A percentile compares a stretch with the other conserved stretches of the same genome.
Evolutionary conservation across 2,797 vertebrate genomes (phyloP).

Genomic region (Falco biarmicus): DNA sequence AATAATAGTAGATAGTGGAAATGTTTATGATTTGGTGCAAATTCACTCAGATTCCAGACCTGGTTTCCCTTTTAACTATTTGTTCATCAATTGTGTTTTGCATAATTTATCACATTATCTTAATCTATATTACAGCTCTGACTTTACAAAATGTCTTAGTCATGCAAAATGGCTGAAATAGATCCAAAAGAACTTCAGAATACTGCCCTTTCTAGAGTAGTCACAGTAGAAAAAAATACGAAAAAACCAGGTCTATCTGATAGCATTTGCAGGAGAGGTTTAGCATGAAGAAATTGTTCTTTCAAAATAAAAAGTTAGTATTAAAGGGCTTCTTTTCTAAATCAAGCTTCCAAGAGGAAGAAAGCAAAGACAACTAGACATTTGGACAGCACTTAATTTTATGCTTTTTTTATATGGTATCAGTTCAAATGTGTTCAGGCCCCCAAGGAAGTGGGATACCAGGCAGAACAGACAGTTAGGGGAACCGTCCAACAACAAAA

Average conservation of each 20-base stretch:
- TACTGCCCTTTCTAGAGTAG: not conserved
- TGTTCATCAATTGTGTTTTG: not conserved
- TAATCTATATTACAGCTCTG: not conserved
- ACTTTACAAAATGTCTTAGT: not conserved
- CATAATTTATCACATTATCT: not conserved
- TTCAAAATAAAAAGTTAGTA: not conserved
- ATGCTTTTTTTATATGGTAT: not conserved
- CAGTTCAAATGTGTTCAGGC: not conserved
- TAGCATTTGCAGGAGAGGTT: not conserved
- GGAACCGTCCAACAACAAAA: not conserved
- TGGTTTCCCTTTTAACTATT: slow-evolving; percentile 17
- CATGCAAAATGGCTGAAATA: not conserved
- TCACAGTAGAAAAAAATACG: not conserved
- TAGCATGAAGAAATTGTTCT: not conserved
- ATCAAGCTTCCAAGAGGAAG: not conserved
- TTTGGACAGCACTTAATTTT: not conserved
- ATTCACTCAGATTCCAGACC: not conserved
- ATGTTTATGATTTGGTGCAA: not conserved
- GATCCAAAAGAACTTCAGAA: not conserved
- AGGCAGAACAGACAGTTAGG: not conserved
- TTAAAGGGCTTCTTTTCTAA: not conserved
- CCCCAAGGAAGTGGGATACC: not conserved
- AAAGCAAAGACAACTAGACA: not conserved
- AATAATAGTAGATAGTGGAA: not conserved
- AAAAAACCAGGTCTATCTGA: not conserved